phyloP scores from a whole-genome alignment of 2,113 vertebrate species.

The Mormyrus lacerda region DNA sequence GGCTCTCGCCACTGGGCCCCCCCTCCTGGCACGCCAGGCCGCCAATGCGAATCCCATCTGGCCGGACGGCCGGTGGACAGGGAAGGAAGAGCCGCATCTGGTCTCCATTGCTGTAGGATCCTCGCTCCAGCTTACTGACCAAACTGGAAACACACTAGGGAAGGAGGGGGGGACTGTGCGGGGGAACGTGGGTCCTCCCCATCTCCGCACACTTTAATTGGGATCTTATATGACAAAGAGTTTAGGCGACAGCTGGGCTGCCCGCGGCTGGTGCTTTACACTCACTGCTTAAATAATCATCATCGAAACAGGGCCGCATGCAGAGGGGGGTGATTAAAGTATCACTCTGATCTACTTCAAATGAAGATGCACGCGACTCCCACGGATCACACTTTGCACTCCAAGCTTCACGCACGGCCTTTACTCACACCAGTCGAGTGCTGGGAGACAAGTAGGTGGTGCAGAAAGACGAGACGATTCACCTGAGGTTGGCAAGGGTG shows the following conservation, averaged over 20 bases:
- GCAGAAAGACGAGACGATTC: neutral
- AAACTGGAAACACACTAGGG: conserved; percentile 78
- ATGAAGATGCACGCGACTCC: neutral
- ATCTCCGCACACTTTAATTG: conserved; percentile 72
- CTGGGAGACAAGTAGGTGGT: neutral
- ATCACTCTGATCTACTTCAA: neutral
- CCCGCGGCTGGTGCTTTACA: conserved; percentile 7
- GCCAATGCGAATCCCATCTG: conserved; percentile 97
- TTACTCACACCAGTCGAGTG: neutral
- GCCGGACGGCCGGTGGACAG: conserved; percentile 85
- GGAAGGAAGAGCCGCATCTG: conserved; percentile 88
- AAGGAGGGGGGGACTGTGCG: conserved; percentile 54
- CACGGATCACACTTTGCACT: neutral
- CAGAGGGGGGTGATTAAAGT: neutral
- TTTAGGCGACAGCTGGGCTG: conserved; percentile 24
- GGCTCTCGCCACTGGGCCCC: conserved; percentile 68
- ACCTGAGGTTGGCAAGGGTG: neutral
- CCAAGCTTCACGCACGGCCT: neutral
- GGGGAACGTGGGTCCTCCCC: conserved; percentile 69
- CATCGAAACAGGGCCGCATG: neutral
- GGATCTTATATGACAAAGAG: conserved; percentile 59
- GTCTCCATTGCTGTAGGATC: conserved; percentile 81
- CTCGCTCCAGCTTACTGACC: conserved; percentile 76
- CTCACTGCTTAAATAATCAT: conserved; percentile 16
- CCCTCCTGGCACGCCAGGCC: conserved; percentile 73